Conservation (phyloP, 2,797 vertebrate genomes). For the Danionella dracula region DNA sequence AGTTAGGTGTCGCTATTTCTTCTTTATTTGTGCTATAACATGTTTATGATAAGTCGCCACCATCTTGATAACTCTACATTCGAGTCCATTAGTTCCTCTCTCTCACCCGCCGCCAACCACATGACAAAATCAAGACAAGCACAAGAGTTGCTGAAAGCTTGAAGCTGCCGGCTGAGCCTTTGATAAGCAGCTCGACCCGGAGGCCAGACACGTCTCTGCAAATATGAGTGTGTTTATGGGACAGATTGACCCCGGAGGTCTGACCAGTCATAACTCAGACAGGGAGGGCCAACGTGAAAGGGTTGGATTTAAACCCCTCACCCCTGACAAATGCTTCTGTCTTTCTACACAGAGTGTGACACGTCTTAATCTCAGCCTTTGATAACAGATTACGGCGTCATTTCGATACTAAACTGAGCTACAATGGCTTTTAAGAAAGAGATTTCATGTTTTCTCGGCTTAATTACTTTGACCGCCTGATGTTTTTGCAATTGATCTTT, state of each 20-base stretch:
- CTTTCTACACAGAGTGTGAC: neutral
- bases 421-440: neutral
- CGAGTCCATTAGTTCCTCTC: neutral
- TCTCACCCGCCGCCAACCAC: neutral
- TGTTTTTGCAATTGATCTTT: neutral
- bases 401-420: neutral
- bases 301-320: neutral
- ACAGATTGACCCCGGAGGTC: slow-evolving; percentile 39
- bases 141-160: slow-evolving; percentile 23
- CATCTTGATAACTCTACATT: neutral
- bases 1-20: too few species aligned
- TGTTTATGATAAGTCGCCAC: neutral
- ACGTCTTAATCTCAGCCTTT: neutral
- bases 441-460: neutral
- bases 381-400: slow-evolving; percentile 14
- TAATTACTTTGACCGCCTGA: neutral
- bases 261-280: slow-evolving; percentile 27
- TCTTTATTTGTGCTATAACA: neutral
- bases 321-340: neutral
- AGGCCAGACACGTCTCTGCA: neutral
- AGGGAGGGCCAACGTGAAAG: slow-evolving; percentile 9
- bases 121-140: slow-evolving; percentile 26
- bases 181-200: slow-evolving; percentile 18
- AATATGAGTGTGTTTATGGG: neutral
- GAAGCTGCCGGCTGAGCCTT: slow-evolving; percentile 2